phyloP scores from a whole-genome alignment of 2,113 vertebrate species.

The Mystacornis crossleyi region DNA sequence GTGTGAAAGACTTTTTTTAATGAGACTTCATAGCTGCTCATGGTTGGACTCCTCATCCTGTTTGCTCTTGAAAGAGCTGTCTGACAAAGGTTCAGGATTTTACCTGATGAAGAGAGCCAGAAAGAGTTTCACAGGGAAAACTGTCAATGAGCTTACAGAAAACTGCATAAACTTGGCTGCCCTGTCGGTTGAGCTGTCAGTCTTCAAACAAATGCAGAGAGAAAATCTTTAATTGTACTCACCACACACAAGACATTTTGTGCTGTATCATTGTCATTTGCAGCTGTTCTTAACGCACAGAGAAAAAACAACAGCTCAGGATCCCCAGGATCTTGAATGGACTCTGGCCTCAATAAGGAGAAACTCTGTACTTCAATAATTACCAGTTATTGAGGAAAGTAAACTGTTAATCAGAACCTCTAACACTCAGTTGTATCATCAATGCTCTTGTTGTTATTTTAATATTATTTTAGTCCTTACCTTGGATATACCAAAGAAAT shows the following conservation, averaged over 20 bases:
- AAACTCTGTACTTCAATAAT: not conserved
- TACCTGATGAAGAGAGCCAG: conserved; percentile 49
- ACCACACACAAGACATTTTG: not conserved
- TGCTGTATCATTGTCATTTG: not conserved
- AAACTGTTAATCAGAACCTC: not conserved
- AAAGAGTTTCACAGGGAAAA: conserved; percentile 47
- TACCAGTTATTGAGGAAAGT: not conserved
- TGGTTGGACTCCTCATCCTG: conserved; percentile 28
- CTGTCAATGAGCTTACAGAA: conserved; percentile 65
- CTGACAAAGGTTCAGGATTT: conserved; percentile 64
- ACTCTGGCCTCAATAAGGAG: not conserved
- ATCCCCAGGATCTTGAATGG: not conserved
- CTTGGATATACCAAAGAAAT: not conserved
- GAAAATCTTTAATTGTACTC: conserved; percentile 60
- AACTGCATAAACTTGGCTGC: conserved; percentile 24
- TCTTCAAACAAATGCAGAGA: conserved; percentile 19
- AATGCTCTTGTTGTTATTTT: not conserved
- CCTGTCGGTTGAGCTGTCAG: conserved; percentile 65
- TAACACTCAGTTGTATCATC: not conserved
- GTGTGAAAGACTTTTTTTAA: conserved; percentile 66
- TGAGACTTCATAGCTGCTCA: conserved; percentile 71
- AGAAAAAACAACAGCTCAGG: not conserved
- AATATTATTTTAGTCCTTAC: not conserved
- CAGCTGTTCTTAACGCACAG: not conserved
- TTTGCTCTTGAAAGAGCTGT: conserved; percentile 58